A percentile compares a stretch with the other conserved stretches of the same genome.
Conservation (phyloP, 2,113 vertebrate species). For the Hypocryptadius cinnamomeus region DNA sequence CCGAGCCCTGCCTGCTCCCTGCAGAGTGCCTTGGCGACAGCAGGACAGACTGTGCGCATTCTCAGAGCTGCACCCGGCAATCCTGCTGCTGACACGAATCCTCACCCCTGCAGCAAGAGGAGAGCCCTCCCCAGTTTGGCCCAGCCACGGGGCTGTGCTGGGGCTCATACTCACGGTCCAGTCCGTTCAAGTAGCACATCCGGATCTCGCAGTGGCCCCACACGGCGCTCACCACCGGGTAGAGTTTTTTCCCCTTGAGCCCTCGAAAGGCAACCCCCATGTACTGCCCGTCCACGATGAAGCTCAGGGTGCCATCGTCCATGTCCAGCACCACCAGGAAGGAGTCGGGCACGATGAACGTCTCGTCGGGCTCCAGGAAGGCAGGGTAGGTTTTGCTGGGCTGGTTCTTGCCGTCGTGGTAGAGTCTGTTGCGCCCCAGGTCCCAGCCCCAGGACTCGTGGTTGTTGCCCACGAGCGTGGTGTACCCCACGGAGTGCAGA, state of each 20-base stretch:
- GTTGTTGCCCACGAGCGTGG: conserved; percentile 90
- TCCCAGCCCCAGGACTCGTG: conserved; percentile 98
- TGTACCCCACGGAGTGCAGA: conserved; percentile 94
- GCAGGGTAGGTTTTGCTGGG: conserved; percentile 90
- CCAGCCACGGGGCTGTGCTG: no score
- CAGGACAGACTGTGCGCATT: accelerated
- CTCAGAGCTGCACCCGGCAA: not conserved
- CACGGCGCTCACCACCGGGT: conserved; percentile 95
- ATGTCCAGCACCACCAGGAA: conserved; percentile 97
- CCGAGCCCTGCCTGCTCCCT: not conserved
- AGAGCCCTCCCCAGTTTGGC: not conserved
- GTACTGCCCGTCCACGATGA: conserved; percentile 96
- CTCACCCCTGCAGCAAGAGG: accelerated
- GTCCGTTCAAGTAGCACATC: conserved; percentile 98
- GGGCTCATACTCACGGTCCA: conserved; percentile 93
- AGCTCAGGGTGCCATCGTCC: conserved; percentile 96
- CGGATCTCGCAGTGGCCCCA: conserved; percentile 99
- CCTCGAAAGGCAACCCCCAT: conserved; percentile 94
- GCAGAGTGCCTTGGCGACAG: not conserved
- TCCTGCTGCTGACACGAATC: not conserved
- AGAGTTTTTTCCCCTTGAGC: conserved; percentile 94
- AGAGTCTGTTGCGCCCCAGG: conserved; percentile 95
- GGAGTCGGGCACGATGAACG: conserved; percentile 94
- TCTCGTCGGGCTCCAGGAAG: conserved; percentile 91
- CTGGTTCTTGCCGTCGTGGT: conserved; percentile 94